Evolutionary conservation across 2,113 vertebrate species (phyloP).

Genomic region (Nycticryphes semicollaris): DNA sequence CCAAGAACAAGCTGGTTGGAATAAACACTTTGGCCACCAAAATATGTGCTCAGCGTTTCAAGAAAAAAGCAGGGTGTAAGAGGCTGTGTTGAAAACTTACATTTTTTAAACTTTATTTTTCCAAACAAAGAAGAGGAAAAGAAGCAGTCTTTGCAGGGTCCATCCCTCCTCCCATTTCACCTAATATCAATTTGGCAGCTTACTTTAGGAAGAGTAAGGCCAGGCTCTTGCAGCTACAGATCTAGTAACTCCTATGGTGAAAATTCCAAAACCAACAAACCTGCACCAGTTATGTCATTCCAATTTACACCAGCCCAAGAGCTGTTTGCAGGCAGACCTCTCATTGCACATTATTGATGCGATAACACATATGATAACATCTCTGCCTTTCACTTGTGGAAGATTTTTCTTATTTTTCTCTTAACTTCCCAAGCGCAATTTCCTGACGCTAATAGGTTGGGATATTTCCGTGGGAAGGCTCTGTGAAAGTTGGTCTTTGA

Average conservation of each 20-base stretch:
- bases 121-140: background rate
- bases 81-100: background rate
- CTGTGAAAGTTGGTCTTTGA: slow-evolving; percentile 46
- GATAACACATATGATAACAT: background rate
- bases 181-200: background rate
- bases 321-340: background rate
- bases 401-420: background rate
- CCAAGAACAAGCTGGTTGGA: background rate
- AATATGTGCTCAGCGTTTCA: background rate
- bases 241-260: background rate
- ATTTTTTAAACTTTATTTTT: background rate
- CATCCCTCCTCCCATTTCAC: background rate
- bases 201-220: background rate
- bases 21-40: background rate
- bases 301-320: background rate
- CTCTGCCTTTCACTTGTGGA: slow-evolving; percentile 5
- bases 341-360: background rate
- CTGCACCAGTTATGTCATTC: background rate
- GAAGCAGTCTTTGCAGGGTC: background rate
- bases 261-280: slow-evolving; percentile 2
- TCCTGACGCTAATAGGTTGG: slow-evolving; percentile 25
- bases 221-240: background rate
- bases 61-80: background rate
- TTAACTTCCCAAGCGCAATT: slow-evolving; percentile 20
- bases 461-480: slow-evolving; percentile 25